Evolutionary conservation across 1,140 invertebrate species (phyloP).

Genomic region (Drosophila sp.): DNA sequence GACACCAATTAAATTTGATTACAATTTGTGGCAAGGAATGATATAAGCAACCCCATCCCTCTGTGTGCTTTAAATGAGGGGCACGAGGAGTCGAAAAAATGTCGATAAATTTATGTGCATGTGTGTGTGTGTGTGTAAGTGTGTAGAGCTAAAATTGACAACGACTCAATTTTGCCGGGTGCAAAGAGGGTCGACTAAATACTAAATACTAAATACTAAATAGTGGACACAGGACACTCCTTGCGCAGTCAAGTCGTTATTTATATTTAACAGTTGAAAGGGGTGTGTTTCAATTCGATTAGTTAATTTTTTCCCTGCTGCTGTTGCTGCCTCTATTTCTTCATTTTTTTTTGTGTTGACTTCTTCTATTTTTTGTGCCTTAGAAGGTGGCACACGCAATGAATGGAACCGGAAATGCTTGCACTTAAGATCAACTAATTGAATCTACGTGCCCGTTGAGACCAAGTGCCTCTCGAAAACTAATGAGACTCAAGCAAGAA

Average conservation of each 20-base stretch:
- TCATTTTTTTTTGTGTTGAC: background rate
- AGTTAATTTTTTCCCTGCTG: slow-evolving; percentile 36
- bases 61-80: slow-evolving; percentile 25
- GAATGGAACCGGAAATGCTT: slow-evolving; percentile 42
- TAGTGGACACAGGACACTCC: slow-evolving; percentile 32
- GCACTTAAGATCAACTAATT: slow-evolving; percentile 52
- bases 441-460: slow-evolving; percentile 46
- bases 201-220: slow-evolving; percentile 23
- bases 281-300: slow-evolving; percentile 46
- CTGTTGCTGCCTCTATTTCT: no score
- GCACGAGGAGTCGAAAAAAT: slow-evolving; percentile 5
- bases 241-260: slow-evolving; percentile 34
- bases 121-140: slow-evolving; percentile 9
- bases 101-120: slow-evolving; percentile 42
- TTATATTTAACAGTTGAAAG: slow-evolving; percentile 32
- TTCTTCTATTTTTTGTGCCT: background rate
- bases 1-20: slow-evolving; percentile 79
- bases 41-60: slow-evolving; percentile 43
- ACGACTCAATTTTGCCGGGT: slow-evolving; percentile 49
- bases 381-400: slow-evolving; percentile 31
- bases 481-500: background rate
- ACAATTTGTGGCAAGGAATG: slow-evolving; percentile 57
- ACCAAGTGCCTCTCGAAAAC: slow-evolving; percentile 28
- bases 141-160: slow-evolving; percentile 36
- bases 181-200: slow-evolving; percentile 4